Evolutionary conservation across 2,797 vertebrate species (phyloP), one percentile per base, ranked within the genome.

Genomic region (Lerista edwardsae): DNA sequence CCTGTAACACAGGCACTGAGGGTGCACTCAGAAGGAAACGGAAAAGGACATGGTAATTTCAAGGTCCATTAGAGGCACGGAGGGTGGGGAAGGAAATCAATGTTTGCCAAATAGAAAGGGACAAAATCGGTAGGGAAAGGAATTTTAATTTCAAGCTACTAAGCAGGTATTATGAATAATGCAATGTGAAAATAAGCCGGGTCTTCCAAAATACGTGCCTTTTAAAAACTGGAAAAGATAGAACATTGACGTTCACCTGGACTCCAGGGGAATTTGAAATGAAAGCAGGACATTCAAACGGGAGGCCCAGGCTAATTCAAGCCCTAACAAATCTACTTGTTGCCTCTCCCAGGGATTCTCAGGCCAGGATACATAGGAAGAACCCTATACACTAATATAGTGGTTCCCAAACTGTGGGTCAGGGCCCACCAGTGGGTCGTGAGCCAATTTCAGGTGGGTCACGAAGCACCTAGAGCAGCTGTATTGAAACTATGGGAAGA

Each of bases 141-240:
- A 87, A 85, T 84, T 90, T 86, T 90, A 88, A 93, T 91, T 93
- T 92, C 85, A 94, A 92, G 83, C 82, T 88, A 91, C 85, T 91
- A 85, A 85, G 67, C 19, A 86, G 71, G 73, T 73, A 87, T 83
- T 89, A 87, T 85, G 83, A 93, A 94, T 93, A 93, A 90, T 68
- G 39, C 78, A 87, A 89, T 91, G 72, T 44, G 65, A 82, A 90
- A 93, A 90, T 89, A 74, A 62, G n/a, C 10, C 51, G 61, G 21
- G 36, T 57, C 31, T 59, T 44, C 36, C 15, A 11, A 57, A 81
- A 25, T 57, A 81, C 80, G 86, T 85, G 55, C 44, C 59, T 76
- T 62, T 67, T 62, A 31, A 39, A 9, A 23, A 19, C 67, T 25
- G 15, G 41, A 39, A 84, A 86, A 85, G 6, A n/a, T 25, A 85